Base-by-base conservation (phyloP, 2,113 vertebrate genomes). In the Cervus canadensis region DNA sequence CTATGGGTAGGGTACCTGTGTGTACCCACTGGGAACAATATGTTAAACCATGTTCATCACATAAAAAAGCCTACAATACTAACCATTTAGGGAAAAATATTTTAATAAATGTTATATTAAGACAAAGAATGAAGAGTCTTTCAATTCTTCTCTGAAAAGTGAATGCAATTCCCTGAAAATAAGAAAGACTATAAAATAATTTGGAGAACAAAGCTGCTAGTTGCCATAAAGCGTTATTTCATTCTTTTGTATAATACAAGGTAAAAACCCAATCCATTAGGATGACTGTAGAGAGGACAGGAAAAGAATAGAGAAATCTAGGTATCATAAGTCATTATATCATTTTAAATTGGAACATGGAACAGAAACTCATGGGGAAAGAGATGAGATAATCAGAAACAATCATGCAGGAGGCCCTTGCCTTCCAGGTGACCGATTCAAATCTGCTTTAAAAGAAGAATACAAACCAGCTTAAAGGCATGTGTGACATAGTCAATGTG, bases 111-210 rank as follows among this genome's bases (percentile, higher is more conserved):
- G 88, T 78, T 94, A 92, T 89, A 60, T 62, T 90, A 87, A 93
- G 21, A 90, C 28, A 94, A 89, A 87, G 26, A 92, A 96, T 50
- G 52, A 92, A 88, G 23, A 83, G 26, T 56, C 67, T 78, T 95
- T 60, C 16, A 87, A 7, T 6, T 97, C 5, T 95, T 76, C 40
- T 76, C 79, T 71, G 59, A 97, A 81, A 60, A 96, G 15, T 82
- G 26, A 95, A 90, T 88, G n/a, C 48, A 97, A 96, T 96, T 88
- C 64, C 14, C 33, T 56, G 30, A 84, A 97, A 97, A 96, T 97
- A 91, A 64, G 64, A 88, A 91, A 92, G 81, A 97, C 94, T 96
- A 96, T 90, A 81, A 94, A 97, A 97, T 91, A 96, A 97, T 94
- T 96, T 97, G 59, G 12, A 96, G 57, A 74, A 78, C 10, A 96